These are phyloP conservation scores for Cephalopterus ornatus DNA, from an alignment of 2,113 vertebrate species.

Conservation along the genomic window DNA sequence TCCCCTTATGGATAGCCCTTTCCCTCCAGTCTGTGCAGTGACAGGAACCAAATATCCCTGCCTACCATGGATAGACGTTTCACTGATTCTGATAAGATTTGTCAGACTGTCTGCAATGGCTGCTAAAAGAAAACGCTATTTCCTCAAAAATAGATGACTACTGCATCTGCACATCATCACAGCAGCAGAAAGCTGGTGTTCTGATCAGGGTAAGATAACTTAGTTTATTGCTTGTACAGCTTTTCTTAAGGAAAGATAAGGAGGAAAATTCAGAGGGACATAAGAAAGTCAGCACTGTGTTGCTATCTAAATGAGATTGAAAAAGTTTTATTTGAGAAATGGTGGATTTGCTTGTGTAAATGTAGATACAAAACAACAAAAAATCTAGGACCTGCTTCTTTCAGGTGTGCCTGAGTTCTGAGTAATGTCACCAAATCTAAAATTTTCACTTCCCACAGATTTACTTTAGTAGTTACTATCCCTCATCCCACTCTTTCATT, in stretches of 20 bases:
- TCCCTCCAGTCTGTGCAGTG: not conserved
- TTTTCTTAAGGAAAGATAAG: not conserved
- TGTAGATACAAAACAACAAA: not conserved
- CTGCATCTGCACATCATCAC: not conserved
- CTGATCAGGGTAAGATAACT: not conserved
- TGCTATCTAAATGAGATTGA: not conserved
- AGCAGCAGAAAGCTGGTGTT: not conserved
- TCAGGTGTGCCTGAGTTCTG: not conserved
- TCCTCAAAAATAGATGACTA: not conserved
- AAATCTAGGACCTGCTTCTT: not conserved
- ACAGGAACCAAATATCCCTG: not conserved
- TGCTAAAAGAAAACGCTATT: not conserved
- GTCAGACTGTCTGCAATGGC: not conserved
- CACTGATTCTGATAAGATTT: conserved; percentile 13
- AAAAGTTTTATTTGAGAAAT: not conserved
- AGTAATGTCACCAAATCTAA: not conserved
- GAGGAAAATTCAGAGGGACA: not conserved
- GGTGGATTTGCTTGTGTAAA: not conserved
- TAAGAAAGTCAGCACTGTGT: not conserved
- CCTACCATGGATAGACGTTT: not conserved
- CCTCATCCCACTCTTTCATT: not conserved
- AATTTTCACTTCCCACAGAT: not conserved
- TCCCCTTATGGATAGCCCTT: not conserved
- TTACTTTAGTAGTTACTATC: not conserved
- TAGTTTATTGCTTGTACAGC: not conserved